Evolutionary conservation across 2,113 vertebrate genomes (phyloP), one percentile per base, ranked within the genome.

Genomic region (Platycercus adscitus): DNA sequence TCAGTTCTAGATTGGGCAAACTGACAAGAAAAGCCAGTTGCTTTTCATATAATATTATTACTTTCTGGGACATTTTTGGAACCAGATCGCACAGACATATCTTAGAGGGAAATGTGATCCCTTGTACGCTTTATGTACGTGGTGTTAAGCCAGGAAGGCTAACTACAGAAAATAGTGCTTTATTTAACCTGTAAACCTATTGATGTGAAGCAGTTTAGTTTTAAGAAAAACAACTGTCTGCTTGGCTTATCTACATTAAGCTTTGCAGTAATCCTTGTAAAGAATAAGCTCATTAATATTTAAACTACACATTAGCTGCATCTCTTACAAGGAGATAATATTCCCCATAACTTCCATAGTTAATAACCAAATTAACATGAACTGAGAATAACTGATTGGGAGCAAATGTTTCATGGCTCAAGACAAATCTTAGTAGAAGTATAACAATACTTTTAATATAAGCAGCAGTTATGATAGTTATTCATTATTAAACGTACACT

Each of bases 241-340:
- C 81, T 80, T 93, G 31, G 29, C 47, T 89, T 61, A 68, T 92
- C 61, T 81, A 39, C 66, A 47, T 63, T 56, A 80, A 91, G 28
- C 23, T 61, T 63, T 71, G 29, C 29, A 66, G 53, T 80, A 95
- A 87, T 72, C 76, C 58, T 91, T 65, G 43, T 29, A 88, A 95
- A 93, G 53, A 91, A 70, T 58, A 94, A 89, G 16, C 66, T 91
- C 25, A 95, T 82, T 94, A 96, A 93, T 96, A 94, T 85, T 96
- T 93, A 81, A 96, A 65, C n/a, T 91, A 9, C 19, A 19, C 28
- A 80, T 89, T 76, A 93, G 19, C 68, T 80, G 46, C 37, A 50
- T 89, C 53, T 91, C 81, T 64, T 89, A 68, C 17, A 87, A 79
- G 47, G 53, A 88, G 73, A 65, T 84, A 76, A 82, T 83, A 85